Base-by-base conservation (phyloP, 1,140 invertebrate genomes). In the Phthorimaea operculella region DNA sequence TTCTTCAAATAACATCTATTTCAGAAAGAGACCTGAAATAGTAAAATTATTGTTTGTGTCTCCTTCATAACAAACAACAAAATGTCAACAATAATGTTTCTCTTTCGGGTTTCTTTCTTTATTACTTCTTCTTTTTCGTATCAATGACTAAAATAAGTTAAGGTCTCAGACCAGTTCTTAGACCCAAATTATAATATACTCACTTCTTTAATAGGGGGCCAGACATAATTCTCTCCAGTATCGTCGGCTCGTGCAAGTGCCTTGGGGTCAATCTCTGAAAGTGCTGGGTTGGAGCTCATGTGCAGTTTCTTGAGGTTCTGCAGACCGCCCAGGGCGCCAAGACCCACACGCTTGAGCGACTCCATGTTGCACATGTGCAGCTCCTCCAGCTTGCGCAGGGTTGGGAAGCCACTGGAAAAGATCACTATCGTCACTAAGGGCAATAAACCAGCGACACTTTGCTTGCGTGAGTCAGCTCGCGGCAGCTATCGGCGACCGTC, bases 341-440 rank as follows among this genome's bases (percentile, higher is more conserved):
- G 60, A 0, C 87, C 89, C 28, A 94, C 88, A 14, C 72, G 66
- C 0, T 64, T 70, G 33, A 94, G 65, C 7, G 87, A 59, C 0
- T 78, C 72, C 89, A 93, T 91, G 56, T 90, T 86, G 39, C 89
- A 87, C 62, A 94, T 80, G 60, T 90, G 89, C 0, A 94, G 70
- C 42, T 88, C 87, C 64, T 87, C 85, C 4, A 94, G 72, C 4
- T 86, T 87, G 0, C 80, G 66, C 50, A 94, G 81, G 0, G 55
- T 49, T 0, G 90, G 90, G 67, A 93, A 93, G 12, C 83, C 77
- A 42, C 90, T 91, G 60, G 33, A 86, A 83, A 39, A 49, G 36
- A 39, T 28, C n/a, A n/a, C n/a, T 28, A 28, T 28, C 21, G 21
- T 28, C 21, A 28, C 21, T 28, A 28, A n/a, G n/a, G n/a, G n/a